These are phyloP conservation scores for Puntigrus tetrazona DNA, from an alignment of 2,113 vertebrate species.

Conservation along the genomic window DNA sequence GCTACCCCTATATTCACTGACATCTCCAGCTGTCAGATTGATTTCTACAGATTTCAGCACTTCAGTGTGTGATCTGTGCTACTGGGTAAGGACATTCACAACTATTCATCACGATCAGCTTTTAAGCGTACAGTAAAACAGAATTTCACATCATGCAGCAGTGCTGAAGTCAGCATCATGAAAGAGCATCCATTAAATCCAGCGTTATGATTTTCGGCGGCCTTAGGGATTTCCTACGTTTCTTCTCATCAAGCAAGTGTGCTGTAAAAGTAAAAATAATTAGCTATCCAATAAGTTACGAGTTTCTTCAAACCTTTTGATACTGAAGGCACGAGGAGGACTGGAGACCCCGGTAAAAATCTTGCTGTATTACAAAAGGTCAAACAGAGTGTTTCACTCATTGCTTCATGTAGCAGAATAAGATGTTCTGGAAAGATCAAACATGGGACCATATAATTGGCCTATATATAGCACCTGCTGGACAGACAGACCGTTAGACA, in stretches of 20 bases:
- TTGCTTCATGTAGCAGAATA: background rate
- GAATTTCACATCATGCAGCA: slow-evolving; percentile 47
- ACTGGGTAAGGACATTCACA: background rate
- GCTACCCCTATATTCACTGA: background rate
- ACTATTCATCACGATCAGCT: slow-evolving; percentile 4
- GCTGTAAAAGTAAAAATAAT: slow-evolving; percentile 62
- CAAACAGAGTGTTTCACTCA: background rate
- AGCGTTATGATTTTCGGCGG: slow-evolving; percentile 57
- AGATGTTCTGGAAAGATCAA: slow-evolving; percentile 25
- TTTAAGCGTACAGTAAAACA: slow-evolving; percentile 51
- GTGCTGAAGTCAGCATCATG: slow-evolving; percentile 47
- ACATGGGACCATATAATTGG: background rate
- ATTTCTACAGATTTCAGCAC: slow-evolving; percentile 14
- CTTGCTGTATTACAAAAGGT: slow-evolving; percentile 1
- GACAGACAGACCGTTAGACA: no score
- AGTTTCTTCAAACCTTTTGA: slow-evolving; percentile 55
- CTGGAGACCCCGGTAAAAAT: slow-evolving; percentile 14
- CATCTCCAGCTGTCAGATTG: background rate
- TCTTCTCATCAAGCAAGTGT: slow-evolving; percentile 30
- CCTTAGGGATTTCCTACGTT: slow-evolving; percentile 56
- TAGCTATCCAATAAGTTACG: slow-evolving; percentile 56
- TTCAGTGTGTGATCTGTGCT: background rate
- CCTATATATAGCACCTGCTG: background rate
- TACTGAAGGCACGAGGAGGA: slow-evolving; percentile 8
- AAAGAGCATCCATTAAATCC: slow-evolving; percentile 55